Conservation (phyloP, 1,140 invertebrate genomes). For the Drosophila azteca region DNA sequence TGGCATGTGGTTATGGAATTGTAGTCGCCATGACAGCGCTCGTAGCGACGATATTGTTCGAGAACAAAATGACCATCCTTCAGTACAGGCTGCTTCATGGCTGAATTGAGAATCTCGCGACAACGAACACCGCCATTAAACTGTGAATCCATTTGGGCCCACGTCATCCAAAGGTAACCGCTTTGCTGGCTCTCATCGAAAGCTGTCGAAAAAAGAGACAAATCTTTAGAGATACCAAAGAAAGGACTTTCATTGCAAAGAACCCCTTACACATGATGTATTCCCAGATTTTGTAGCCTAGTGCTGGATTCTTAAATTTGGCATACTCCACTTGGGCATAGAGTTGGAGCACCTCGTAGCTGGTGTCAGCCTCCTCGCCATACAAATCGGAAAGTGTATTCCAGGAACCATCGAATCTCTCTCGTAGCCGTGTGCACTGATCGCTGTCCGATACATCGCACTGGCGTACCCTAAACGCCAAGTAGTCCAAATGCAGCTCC, state of each 20-base stretch:
- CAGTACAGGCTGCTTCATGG: slow-evolving; percentile 41
- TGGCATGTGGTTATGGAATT: slow-evolving; percentile 54
- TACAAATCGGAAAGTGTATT: slow-evolving; percentile 62
- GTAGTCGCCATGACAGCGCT: slow-evolving; percentile 52
- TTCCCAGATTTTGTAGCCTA: slow-evolving; percentile 60
- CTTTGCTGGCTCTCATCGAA: slow-evolving; percentile 56
- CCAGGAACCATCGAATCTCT: slow-evolving; percentile 63
- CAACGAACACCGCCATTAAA: slow-evolving; percentile 28
- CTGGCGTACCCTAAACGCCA: slow-evolving; percentile 56
- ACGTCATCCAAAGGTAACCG: slow-evolving; percentile 40
- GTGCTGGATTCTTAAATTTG: slow-evolving; percentile 30
- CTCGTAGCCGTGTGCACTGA: slow-evolving; percentile 49
- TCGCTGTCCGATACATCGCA: slow-evolving; percentile 2
- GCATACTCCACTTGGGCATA: slow-evolving; percentile 78
- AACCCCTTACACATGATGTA: slow-evolving; percentile 66
- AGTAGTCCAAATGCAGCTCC: slow-evolving; percentile 59
- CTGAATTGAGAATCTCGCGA: slow-evolving; percentile 14
- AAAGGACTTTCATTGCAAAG: too few relatives aligned
- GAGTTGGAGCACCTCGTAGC: slow-evolving; percentile 75
- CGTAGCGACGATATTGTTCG: slow-evolving; percentile 53
- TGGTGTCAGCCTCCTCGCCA: slow-evolving; percentile 69
- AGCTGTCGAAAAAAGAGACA: slow-evolving; percentile 23
- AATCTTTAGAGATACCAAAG: not conserved
- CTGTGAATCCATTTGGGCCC: slow-evolving; percentile 55
- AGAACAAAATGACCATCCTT: slow-evolving; percentile 18